These are phyloP conservation scores for Pandemis corylana DNA, from an alignment of 2,888 invertebrate species.

Conservation along the genomic window DNA sequence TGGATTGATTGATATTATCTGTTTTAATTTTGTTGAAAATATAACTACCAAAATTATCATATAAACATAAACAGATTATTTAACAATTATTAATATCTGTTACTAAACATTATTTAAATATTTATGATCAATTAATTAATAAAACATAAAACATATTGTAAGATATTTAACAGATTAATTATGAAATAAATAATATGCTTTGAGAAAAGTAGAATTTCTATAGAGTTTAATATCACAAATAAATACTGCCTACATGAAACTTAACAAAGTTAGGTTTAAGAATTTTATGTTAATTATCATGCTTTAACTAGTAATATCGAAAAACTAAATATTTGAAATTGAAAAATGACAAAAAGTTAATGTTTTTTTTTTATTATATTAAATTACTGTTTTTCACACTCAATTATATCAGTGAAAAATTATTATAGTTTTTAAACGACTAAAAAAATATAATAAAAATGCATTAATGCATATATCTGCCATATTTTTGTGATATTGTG, in stretches of 20 bases:
- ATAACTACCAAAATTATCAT: too few species aligned
- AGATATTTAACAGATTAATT: not conserved
- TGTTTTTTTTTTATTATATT: too few species aligned
- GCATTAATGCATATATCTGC: slow-evolving; percentile 19
- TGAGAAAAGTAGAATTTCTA: not conserved
- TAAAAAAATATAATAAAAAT: slow-evolving; percentile 7
- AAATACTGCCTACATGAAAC: slow-evolving; percentile 43
- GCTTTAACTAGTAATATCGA: not conserved
- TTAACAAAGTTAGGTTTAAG: slow-evolving; percentile 1
- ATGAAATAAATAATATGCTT: not conserved
- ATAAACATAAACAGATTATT: too few species aligned
- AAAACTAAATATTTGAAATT: not conserved
- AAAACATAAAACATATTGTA: not conserved
- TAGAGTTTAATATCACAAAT: slow-evolving; percentile 13
- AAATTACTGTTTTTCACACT: not conserved
- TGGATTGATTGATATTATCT: too few species aligned
- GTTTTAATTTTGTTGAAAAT: too few species aligned
- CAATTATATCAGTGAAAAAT: not conserved
- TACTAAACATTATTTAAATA: not conserved
- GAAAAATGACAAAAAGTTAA: not conserved
- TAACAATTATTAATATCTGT: too few species aligned
- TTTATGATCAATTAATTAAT: not conserved
- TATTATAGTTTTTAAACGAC: not conserved
- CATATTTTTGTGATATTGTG: slow-evolving; percentile 2
- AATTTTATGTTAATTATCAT: not conserved